Conservation (phyloP, 92 coral and sea anemone species). For the Isaurus tuberculatus region DNA sequence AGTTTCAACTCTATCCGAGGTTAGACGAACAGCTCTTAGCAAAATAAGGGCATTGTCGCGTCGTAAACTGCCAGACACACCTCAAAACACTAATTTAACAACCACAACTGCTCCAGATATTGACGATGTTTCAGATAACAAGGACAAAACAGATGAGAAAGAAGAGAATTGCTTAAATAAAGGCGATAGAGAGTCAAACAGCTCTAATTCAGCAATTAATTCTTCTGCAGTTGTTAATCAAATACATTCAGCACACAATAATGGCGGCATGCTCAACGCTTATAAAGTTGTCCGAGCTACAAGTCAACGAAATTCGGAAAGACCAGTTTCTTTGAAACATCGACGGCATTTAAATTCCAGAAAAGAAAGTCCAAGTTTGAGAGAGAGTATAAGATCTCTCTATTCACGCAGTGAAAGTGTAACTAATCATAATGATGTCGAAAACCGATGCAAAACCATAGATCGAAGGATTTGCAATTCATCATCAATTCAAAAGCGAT, state of each 20-base stretch:
- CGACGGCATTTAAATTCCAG: conserved; percentile 21
- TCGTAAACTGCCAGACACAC: conserved; percentile 30
- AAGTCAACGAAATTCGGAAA: conserved; percentile 13
- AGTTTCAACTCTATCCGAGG: conserved; percentile 19
- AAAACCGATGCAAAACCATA: conserved; percentile 8
- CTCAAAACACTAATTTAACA: not conserved
- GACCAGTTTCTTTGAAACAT: not conserved
- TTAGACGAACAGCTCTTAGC: not conserved
- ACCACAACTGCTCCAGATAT: not conserved
- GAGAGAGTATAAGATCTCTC: conserved; percentile 25
- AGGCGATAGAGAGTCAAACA: not conserved
- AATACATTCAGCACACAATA: not conserved
- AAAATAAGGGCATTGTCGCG: conserved; percentile 10
- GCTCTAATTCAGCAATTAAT: not conserved
- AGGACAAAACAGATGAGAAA: not conserved
- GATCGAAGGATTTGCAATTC: not conserved
- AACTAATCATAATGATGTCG: not conserved
- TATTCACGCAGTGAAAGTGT: conserved; percentile 18
- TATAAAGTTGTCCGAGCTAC: conserved; percentile 31
- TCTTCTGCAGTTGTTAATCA: not conserved
- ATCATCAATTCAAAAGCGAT: not conserved
- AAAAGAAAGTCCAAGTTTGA: not conserved
- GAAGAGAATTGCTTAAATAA: not conserved
- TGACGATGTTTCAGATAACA: not conserved
- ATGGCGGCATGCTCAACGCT: conserved; percentile 9